Conservation (phyloP, 2,113 vertebrate genomes). For the Sardina pilchardus region DNA sequence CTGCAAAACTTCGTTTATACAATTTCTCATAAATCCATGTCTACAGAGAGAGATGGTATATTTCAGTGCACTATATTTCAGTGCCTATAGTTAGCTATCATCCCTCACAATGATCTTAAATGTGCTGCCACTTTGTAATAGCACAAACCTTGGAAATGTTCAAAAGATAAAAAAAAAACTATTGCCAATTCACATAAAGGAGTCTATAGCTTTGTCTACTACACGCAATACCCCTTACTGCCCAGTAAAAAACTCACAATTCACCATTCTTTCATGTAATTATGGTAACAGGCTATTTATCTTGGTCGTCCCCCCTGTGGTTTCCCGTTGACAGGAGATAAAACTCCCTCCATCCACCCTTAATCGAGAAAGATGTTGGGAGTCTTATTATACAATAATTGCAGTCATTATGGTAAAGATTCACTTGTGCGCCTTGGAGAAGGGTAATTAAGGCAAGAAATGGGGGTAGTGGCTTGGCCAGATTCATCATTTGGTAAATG, state of each 20-base stretch:
- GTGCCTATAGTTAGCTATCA: not conserved
- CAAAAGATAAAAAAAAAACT: not conserved
- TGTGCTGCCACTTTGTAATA: not conserved
- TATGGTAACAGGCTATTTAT: constrained; percentile 5
- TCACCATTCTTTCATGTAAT: constrained; percentile 10
- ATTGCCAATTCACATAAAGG: not conserved
- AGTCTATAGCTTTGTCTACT: not conserved
- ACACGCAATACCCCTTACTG: not conserved
- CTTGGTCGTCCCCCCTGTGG: constrained; percentile 29
- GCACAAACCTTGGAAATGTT: not conserved
- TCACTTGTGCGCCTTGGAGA: constrained; percentile 37
- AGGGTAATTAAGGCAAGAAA: constrained; percentile 45
- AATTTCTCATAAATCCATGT: not conserved
- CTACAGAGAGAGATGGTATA: not conserved
- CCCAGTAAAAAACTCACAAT: not conserved
- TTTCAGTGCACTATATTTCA: not conserved
- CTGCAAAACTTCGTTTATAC: not conserved
- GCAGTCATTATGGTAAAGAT: constrained; percentile 48
- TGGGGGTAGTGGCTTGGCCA: constrained; percentile 33
- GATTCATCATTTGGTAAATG: constrained; percentile 24
- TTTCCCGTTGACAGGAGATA: constrained; percentile 42
- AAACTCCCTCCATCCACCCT: constrained; percentile 25
- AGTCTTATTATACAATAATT: constrained; percentile 53
- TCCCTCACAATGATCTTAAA: not conserved
- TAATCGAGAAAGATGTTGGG: constrained; percentile 39